phyloP scores from a whole-genome alignment of 2,113 vertebrate genomes.

The Meriones unguiculatus region DNA sequence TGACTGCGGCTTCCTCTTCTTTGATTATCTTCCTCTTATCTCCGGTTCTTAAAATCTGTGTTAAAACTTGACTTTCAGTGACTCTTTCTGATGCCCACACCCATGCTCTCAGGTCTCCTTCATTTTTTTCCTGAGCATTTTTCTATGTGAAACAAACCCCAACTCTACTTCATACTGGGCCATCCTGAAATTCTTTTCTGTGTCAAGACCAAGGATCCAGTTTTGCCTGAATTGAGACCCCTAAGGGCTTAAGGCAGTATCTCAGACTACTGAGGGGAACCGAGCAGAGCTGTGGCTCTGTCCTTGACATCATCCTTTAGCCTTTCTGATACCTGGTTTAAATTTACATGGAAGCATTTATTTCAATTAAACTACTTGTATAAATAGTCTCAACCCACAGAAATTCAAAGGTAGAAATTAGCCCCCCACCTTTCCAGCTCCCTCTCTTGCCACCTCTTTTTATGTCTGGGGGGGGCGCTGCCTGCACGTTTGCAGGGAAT shows the following conservation, averaged over 20 bases:
- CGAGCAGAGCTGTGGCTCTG: neutral
- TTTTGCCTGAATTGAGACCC: neutral
- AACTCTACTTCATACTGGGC: neutral
- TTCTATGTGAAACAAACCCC: neutral
- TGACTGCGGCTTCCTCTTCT: neutral
- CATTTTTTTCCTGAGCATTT: neutral
- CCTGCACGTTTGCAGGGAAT: neutral
- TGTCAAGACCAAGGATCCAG: neutral
- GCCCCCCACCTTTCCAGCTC: no score
- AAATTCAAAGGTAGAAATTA: neutral
- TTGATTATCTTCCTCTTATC: neutral
- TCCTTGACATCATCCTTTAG: neutral
- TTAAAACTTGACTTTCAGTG: neutral
- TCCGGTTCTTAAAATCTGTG: neutral
- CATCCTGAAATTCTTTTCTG: neutral
- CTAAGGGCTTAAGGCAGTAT: neutral
- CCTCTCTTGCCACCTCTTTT: neutral
- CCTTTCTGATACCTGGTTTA: neutral
- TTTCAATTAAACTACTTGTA: neutral
- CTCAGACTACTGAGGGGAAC: neutral
- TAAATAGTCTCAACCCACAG: neutral
- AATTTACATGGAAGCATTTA: neutral
- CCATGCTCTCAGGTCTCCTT: fast-evolving
- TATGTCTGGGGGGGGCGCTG: neutral
- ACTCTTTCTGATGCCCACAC: neutral